Evolutionary conservation across 2,888 invertebrate species (phyloP).

Genomic region (Tetranychus piercei): DNA sequence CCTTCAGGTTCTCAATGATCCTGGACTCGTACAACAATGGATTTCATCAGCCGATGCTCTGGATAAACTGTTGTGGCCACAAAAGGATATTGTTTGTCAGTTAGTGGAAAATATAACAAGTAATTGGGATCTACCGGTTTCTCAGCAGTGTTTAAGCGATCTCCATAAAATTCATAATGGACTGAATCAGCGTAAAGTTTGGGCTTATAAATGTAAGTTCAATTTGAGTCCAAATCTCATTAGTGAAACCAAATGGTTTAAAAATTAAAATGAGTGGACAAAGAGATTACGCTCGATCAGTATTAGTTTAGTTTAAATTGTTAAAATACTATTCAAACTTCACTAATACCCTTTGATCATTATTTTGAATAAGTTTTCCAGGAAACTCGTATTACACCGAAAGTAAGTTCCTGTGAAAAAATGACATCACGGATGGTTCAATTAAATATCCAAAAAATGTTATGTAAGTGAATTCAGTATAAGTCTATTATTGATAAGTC

Average conservation of each 20-base stretch:
- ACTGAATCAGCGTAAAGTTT: neutral
- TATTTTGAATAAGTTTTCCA: neutral
- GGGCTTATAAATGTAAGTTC: conserved; percentile 9
- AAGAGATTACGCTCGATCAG: too few species aligned
- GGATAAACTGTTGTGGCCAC: conserved; percentile 6
- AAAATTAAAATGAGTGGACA: too few species aligned
- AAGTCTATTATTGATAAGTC: too few species aligned
- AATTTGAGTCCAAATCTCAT: neutral
- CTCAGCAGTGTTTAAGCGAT: neutral
- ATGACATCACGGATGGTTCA: neutral
- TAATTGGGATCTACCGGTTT: neutral
- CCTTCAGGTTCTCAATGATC: neutral
- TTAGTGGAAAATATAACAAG: neutral
- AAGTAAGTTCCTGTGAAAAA: neutral
- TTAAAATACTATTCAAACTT: neutral
- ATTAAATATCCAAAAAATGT: neutral
- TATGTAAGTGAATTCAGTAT: neutral
- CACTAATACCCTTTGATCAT: neutral
- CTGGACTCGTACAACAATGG: neutral
- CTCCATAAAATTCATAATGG: neutral
- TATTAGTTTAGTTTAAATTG: too few species aligned
- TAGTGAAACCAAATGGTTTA: too few species aligned
- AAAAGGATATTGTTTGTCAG: neutral
- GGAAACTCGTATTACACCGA: neutral
- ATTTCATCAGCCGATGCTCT: neutral